Base-by-base conservation (phyloP, 2,888 invertebrate species). In the Mimas tiliae region DNA sequence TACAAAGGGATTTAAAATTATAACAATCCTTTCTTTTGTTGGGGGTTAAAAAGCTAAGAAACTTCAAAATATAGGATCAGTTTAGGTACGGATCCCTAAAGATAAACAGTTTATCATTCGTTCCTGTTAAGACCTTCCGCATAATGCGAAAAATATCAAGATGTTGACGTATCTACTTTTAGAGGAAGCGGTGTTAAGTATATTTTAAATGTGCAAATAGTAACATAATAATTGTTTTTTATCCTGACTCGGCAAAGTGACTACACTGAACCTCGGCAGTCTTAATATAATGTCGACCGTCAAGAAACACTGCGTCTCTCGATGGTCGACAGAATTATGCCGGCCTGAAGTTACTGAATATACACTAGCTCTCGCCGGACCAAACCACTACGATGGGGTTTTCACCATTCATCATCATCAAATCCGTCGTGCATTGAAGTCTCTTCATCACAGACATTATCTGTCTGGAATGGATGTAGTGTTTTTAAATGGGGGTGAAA, bases 401-500 rank as follows among this genome's bases (percentile, higher is more conserved):
- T n/a, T n/a, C n/a, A n/a, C n/a, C n/a, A n/a, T n/a, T n/a, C n/a
- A n/a, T n/a, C n/a, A n/a, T n/a, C n/a, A n/a, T n/a, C n/a, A n/a
- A n/a, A n/a, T n/a, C n/a, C n/a, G n/a, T n/a, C n/a, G n/a, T n/a
- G n/a, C n/a, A n/a, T n/a, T n/a, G n/a, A n/a, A n/a, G n/a, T n/a
- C n/a, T n/a, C n/a, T n/a, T n/a, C n/a, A n/a, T n/a, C n/a, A n/a
- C n/a, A n/a, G n/a, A n/a, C n/a, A n/a, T 27, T 3, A 1, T 27
- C 2, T 27, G 27, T 27, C 27, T 27, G 27, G 27, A 27, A 27
- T 27, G 27, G 14, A 45, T 45, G 11, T 45, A n/a, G 14, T n/a
- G 14, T 16, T 27, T 21, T 48, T 8, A 63, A 63, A 72, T 72
- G 75, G 80, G 84, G 78, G 78, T 77, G 77, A 67, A 74, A 73